Evolutionary conservation across 2,888 invertebrate species (phyloP).

Genomic region (Metacarcinus magister): DNA sequence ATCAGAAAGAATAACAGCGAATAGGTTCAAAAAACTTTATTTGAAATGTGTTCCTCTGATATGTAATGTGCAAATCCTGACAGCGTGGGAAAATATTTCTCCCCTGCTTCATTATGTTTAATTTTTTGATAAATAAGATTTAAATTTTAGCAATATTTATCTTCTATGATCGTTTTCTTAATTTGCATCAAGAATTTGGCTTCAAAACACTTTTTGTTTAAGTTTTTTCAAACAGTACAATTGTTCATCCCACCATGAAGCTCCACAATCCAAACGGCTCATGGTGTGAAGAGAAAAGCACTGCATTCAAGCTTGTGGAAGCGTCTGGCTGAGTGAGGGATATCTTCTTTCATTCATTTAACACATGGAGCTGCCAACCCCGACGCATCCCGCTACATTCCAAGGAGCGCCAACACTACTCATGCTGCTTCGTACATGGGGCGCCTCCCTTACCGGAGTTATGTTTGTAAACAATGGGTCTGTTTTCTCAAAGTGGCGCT

Average conservation of each 20-base stretch:
- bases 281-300: not conserved
- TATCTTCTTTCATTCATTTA: not conserved
- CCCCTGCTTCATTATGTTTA: not conserved
- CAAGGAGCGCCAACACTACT: not conserved
- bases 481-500: not conserved
- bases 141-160: not conserved
- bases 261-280: not conserved
- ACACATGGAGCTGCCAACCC: not conserved
- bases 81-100: not conserved
- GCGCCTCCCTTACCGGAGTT: not conserved
- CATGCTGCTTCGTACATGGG: not conserved
- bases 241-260: not conserved
- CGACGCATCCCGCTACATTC: not conserved
- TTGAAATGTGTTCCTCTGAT: not conserved
- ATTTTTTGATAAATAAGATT: not conserved
- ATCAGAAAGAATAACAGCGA: not conserved
- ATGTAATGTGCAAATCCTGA: too few species aligned
- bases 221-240: not conserved
- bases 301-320: not conserved
- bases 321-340: not conserved
- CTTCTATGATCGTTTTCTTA: not conserved
- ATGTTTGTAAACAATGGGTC: not conserved
- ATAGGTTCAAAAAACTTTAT: not conserved
- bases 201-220: not conserved
- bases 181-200: not conserved